phyloP scores from a whole-genome alignment of 2,113 vertebrate genomes.

The Hydropotes inermis region DNA sequence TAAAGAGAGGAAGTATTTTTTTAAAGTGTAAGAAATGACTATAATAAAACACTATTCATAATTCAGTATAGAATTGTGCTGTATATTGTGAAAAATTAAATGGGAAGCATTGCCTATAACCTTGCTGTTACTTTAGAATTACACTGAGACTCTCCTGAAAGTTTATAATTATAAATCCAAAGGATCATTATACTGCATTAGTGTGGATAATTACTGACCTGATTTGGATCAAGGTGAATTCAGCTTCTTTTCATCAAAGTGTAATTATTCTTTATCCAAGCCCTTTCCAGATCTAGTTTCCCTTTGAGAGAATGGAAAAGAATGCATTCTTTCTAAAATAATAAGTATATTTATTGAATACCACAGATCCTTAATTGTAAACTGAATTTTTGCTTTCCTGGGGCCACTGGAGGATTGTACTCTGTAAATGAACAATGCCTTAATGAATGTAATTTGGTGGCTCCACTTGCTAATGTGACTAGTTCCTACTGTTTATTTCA shows the following conservation, averaged over 20 bases:
- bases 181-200: constrained; percentile 55
- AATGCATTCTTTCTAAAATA: constrained; percentile 52
- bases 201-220: constrained; percentile 51
- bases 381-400: constrained; percentile 55
- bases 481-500: constrained; percentile 68
- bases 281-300: constrained; percentile 41
- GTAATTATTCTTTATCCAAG: constrained; percentile 60
- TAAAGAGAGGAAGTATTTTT: not conserved
- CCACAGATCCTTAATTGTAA: constrained; percentile 48
- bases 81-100: constrained; percentile 36
- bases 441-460: constrained; percentile 71
- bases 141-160: constrained; percentile 22
- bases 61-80: not conserved
- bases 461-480: constrained; percentile 60
- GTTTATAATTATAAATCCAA: constrained; percentile 53
- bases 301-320: constrained; percentile 19
- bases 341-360: constrained; percentile 40
- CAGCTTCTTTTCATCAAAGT: constrained; percentile 55
- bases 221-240: constrained; percentile 63
- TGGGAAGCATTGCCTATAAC: constrained; percentile 28
- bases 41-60: not conserved
- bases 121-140: constrained; percentile 42
- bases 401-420: constrained; percentile 48
- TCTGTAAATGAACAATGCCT: constrained; percentile 62
- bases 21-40: not conserved